Evolutionary conservation across 2,113 vertebrate species (phyloP).

Genomic region (Corythornis cristatus): DNA sequence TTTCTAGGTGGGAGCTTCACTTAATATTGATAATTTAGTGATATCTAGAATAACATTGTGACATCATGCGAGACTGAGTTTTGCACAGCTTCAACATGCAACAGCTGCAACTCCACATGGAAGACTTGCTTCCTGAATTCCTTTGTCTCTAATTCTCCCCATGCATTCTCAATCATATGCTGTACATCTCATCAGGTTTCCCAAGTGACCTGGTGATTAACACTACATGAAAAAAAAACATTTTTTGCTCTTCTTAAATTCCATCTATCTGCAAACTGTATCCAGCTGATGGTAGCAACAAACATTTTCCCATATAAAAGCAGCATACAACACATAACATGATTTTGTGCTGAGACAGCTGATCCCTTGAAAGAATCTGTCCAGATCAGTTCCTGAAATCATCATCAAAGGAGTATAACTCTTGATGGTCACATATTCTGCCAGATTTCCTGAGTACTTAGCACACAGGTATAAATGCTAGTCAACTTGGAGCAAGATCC

Average conservation of each 20-base stretch:
- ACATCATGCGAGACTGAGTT: neutral
- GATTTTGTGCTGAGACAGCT: neutral
- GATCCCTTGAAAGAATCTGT: neutral
- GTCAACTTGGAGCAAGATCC: neutral
- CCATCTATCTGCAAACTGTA: neutral
- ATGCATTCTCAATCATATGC: neutral
- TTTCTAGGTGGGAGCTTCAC: neutral
- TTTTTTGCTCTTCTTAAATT: neutral
- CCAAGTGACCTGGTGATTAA: neutral
- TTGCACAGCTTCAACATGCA: neutral
- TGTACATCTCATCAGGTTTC: neutral
- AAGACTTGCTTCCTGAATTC: neutral
- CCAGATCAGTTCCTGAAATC: neutral
- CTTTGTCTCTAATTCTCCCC: neutral
- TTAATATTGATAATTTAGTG: neutral
- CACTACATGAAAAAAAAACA: neutral
- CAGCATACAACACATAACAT: neutral
- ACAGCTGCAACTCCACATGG: neutral
- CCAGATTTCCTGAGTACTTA: neutral
- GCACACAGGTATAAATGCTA: neutral
- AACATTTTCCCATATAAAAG: neutral
- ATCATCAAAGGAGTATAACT: accelerated
- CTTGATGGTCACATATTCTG: neutral
- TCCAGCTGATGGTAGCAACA: neutral
- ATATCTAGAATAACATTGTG: neutral